Conservation (phyloP, 2,888 invertebrate species). For the Agrotis exclamationis region DNA sequence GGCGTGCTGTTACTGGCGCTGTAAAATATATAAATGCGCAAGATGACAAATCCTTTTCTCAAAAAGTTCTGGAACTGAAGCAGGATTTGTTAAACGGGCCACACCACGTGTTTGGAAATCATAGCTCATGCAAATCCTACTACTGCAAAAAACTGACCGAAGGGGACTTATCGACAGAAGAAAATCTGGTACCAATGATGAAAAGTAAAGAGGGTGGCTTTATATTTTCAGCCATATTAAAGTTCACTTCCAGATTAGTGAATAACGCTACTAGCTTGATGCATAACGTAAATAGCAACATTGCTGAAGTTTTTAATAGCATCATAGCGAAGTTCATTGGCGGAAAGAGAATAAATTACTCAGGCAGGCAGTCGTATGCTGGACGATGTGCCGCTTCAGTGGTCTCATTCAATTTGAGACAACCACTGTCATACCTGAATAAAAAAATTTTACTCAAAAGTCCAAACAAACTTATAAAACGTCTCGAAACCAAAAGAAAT, state of each 20-base stretch:
- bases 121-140: neutral
- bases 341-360: conserved; percentile 27
- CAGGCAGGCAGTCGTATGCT: too few relatives aligned
- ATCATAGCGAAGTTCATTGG: conserved; percentile 15
- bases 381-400: too few relatives aligned
- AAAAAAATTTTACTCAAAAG: too few relatives aligned
- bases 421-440: too few relatives aligned
- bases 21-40: conserved; percentile 1
- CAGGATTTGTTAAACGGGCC: conserved; percentile 6
- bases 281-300: conserved; percentile 17
- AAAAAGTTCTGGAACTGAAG: conserved; percentile 7
- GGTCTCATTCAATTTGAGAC: too few relatives aligned
- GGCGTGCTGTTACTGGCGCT: conserved; percentile 15
- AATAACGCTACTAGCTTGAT: conserved; percentile 20
- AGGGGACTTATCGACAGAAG: neutral
- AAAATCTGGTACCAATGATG: neutral
- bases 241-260: conserved; percentile 9
- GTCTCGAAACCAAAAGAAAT: too few relatives aligned
- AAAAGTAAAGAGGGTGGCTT: conserved; percentile 12
- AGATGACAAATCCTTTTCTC: neutral
- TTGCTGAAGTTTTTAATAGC: conserved; percentile 21
- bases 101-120: conserved; percentile 7
- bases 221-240: neutral
- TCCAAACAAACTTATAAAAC: too few relatives aligned
- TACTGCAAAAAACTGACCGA: neutral